Conservation (phyloP, 2,113 vertebrate species). For the Leptosomus discolor region DNA sequence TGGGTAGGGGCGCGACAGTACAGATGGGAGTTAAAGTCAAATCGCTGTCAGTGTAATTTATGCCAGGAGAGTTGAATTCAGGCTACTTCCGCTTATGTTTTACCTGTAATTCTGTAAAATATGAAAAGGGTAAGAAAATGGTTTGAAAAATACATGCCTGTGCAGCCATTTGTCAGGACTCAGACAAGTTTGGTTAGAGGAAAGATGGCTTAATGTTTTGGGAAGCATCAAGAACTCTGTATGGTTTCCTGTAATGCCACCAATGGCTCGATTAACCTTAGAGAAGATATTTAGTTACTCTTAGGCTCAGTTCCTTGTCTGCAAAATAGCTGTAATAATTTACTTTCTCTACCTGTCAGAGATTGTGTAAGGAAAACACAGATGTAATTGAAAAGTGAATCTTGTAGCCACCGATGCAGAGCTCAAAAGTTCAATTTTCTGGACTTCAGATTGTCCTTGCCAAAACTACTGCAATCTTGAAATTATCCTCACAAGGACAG, state of each 20-base stretch:
- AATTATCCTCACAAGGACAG: background rate
- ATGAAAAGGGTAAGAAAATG: background rate
- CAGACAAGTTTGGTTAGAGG: background rate
- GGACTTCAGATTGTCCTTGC: background rate
- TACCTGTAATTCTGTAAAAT: background rate
- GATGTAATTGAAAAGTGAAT: background rate
- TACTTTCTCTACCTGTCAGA: background rate
- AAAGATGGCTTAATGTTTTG: background rate
- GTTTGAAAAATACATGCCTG: background rate
- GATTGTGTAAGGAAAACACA: background rate
- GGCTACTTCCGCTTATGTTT: conserved; percentile 1
- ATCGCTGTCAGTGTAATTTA: background rate
- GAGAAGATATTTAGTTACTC: background rate
- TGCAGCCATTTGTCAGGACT: background rate
- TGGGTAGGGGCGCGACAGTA: background rate
- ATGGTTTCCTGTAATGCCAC: background rate
- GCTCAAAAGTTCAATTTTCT: background rate
- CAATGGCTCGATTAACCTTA: background rate
- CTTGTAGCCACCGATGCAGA: background rate
- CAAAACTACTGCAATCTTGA: background rate
- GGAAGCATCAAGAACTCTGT: background rate
- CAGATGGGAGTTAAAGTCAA: conserved; percentile 29
- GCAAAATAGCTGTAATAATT: background rate
- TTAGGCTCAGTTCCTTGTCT: background rate
- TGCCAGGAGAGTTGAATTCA: conserved; percentile 43